Conservation (phyloP, 2,113 vertebrate genomes). For the Mungos mungo region DNA sequence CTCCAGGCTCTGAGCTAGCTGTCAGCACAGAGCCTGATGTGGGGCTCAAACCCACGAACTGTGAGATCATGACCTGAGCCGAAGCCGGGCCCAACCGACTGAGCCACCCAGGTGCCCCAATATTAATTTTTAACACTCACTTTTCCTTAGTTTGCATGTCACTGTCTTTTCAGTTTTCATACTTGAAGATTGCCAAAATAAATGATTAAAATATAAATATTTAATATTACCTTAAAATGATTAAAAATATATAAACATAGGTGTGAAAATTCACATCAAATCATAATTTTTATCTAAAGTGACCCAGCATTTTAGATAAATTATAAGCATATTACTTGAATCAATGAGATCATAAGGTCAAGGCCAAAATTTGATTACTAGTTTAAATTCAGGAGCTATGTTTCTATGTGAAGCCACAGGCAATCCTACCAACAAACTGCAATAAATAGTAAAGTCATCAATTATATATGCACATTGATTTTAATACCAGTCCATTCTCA, state of each 20-base stretch:
- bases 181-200: background rate
- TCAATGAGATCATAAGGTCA: background rate
- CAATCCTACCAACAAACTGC: background rate
- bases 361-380: background rate
- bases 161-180: conserved; percentile 6
- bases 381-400: background rate
- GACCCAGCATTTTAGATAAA: background rate
- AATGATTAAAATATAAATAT: conserved; percentile 28
- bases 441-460: background rate
- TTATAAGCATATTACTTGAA: background rate
- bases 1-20: too few species aligned
- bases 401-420: background rate
- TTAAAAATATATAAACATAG: background rate
- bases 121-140: background rate
- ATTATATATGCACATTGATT: background rate
- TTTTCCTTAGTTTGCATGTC: background rate
- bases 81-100: too few species aligned
- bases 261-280: background rate
- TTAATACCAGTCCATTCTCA: background rate
- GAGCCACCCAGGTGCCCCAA: too few species aligned
- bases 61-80: too few species aligned
- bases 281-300: background rate
- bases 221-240: background rate
- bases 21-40: too few species aligned
- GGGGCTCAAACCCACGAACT: too few species aligned